Percentiles rank a stretch among this genome's conserved stretches.
Evolutionary conservation across 2,797 vertebrate genomes (phyloP).

Genomic region (Ciconia nigra): DNA sequence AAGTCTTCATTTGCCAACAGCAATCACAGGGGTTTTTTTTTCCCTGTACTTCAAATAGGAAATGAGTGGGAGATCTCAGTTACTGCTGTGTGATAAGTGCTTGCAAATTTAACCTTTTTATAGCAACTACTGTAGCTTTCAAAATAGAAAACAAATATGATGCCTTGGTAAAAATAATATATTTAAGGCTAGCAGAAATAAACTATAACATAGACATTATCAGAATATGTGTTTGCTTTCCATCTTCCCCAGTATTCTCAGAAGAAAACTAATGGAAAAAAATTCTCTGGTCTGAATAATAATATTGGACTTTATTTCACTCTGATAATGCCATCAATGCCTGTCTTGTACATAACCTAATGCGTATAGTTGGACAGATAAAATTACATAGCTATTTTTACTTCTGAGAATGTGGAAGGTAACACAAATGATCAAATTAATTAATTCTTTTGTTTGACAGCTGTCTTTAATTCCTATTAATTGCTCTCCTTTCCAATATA

Average conservation of each 20-base stretch:
- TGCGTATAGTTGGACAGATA: not conserved
- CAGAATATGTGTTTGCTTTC: not conserved
- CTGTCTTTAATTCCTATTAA: not conserved
- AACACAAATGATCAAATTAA: not conserved
- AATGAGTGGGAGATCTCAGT: slow-evolving; percentile 65
- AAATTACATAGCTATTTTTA: not conserved
- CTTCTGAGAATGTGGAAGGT: not conserved
- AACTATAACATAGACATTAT: slow-evolving; percentile 4
- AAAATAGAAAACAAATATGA: slow-evolving; percentile 67
- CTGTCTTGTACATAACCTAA: not conserved
- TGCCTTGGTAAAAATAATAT: slow-evolving; percentile 43
- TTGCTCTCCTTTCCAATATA: not conserved
- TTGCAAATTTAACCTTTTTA: slow-evolving; percentile 68
- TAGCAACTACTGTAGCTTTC: slow-evolving; percentile 61
- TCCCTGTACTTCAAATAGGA: slow-evolving; percentile 58
- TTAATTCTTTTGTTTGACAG: not conserved
- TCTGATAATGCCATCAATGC: not conserved
- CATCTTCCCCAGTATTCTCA: not conserved
- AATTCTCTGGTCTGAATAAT: not conserved
- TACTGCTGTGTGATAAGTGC: slow-evolving; percentile 59
- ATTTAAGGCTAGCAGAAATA: slow-evolving; percentile 35
- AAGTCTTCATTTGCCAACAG: slow-evolving; percentile 59
- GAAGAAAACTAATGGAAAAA: not conserved
- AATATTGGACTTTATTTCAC: not conserved
- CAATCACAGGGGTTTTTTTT: not conserved